A percentile compares a stretch with the other conserved stretches of the same genome.
These are phyloP conservation scores for Cylas formicarius DNA, from an alignment of 1,140 invertebrate genomes.

Conservation along the genomic window DNA sequence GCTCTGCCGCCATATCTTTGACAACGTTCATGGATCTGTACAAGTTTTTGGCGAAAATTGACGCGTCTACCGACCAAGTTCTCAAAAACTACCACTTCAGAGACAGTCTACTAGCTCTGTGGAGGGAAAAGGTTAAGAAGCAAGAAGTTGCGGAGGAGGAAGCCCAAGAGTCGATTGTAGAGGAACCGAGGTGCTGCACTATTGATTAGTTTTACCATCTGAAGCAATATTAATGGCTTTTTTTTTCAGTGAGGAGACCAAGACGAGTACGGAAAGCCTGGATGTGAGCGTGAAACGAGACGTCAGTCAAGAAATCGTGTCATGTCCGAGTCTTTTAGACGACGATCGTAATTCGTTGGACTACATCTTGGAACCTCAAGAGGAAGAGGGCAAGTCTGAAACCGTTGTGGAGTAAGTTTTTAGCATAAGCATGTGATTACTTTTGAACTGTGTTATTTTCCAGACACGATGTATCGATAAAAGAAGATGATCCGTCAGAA, in stretches of 20 bases:
- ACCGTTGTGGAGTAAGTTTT: not conserved
- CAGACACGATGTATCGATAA: no score
- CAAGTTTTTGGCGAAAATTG: conserved; percentile 59
- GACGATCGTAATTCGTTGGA: conserved; percentile 23
- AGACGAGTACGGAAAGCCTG: conserved; percentile 5
- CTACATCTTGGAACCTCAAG: not conserved
- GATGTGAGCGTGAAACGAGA: conserved; percentile 6
- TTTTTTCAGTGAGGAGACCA: conserved; percentile 7
- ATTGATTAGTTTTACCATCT: conserved; percentile 4
- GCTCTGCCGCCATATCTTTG: conserved; percentile 62
- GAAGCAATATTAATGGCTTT: conserved; percentile 4
- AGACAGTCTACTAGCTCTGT: conserved; percentile 33
- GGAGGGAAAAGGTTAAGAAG: conserved; percentile 25
- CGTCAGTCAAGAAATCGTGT: conserved; percentile 18
- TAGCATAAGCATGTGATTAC: no score
- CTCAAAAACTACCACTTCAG: conserved; percentile 35
- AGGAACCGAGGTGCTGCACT: conserved; percentile 13
- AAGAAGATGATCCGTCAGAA: no score
- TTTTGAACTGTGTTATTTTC: no score
- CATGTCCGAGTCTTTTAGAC: conserved; percentile 23
- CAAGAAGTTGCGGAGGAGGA: conserved; percentile 14
- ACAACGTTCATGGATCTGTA: conserved; percentile 61
- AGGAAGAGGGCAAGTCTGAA: conserved; percentile 4
- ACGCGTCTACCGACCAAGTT: conserved; percentile 44
- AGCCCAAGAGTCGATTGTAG: conserved; percentile 14